A percentile compares a stretch with the other conserved stretches of the same genome.
These are phyloP conservation scores for Iphiclides podalirius DNA, from an alignment of 2,888 invertebrate genomes.

Conservation along the genomic window DNA sequence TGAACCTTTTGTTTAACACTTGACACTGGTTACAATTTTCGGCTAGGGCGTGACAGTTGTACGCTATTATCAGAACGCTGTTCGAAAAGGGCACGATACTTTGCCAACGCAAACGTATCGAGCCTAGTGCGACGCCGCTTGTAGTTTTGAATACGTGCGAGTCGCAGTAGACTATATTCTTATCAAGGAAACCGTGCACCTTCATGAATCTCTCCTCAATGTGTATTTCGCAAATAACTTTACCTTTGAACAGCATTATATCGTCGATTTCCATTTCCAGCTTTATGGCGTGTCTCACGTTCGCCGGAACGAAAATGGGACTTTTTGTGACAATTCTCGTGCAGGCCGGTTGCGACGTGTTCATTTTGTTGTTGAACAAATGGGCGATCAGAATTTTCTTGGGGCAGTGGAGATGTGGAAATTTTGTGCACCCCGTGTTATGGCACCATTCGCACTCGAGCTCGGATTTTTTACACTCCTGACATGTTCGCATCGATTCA, in stretches of 20 bases:
- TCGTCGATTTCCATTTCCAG: conserved; percentile 39
- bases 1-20: conserved; percentile 34
- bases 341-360: conserved; percentile 26
- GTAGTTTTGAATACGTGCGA: conserved; percentile 21
- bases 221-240: conserved; percentile 37
- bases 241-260: conserved; percentile 36
- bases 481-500: conserved; percentile 31
- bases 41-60: conserved; percentile 37
- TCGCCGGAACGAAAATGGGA: conserved; percentile 38
- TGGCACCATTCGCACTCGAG: conserved; percentile 39
- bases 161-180: conserved; percentile 28
- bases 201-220: conserved; percentile 29
- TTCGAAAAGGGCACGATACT: conserved; percentile 45
- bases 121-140: conserved; percentile 30
- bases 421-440: conserved; percentile 39
- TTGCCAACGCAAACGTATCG: conserved; percentile 38
- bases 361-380: conserved; percentile 24
- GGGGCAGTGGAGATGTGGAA: conserved; percentile 35
- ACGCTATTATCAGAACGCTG: conserved; percentile 37
- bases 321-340: conserved; percentile 34
- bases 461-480: conserved; percentile 36
- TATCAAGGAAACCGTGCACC: conserved; percentile 27
- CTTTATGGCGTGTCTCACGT: conserved; percentile 32
- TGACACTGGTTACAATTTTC: conserved; percentile 33
- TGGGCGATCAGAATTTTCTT: conserved; percentile 32